Percentiles rank a stretch among this genome's conserved stretches.
These are phyloP conservation scores for Sympetrum striolatum DNA, from an alignment of 2,888 invertebrate species.

Conservation along the genomic window DNA sequence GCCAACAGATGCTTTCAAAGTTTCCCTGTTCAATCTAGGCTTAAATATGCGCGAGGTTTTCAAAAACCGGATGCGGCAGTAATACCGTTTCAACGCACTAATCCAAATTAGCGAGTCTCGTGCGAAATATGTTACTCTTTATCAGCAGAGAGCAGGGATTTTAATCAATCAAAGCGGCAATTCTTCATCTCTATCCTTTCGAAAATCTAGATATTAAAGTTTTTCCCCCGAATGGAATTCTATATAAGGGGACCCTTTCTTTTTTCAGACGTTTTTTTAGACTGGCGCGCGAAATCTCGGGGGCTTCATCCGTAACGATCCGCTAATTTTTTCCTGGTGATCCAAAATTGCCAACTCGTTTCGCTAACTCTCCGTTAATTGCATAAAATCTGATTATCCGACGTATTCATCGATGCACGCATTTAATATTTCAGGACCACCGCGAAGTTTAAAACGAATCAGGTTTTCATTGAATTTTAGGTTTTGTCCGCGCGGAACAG, in stretches of 20 bases:
- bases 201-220: not conserved
- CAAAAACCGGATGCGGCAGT: not conserved
- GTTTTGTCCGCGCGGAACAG: not conserved
- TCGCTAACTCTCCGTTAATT: not conserved
- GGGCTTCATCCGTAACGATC: not conserved
- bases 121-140: not conserved
- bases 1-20: not conserved
- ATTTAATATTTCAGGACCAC: not conserved
- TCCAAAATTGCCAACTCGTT: not conserved
- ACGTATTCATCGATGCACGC: not conserved
- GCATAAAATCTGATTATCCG: not conserved
- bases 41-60: not conserved
- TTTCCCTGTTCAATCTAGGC: not conserved
- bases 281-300: not conserved
- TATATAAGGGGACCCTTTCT: not conserved
- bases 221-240: not conserved
- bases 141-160: not conserved
- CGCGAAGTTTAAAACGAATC: not conserved
- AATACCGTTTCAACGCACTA: not conserved
- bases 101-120: not conserved
- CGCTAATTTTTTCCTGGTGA: not conserved
- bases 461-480: not conserved
- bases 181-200: not conserved
- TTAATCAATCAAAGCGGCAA: not conserved
- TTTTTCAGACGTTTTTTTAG: not conserved